Evolutionary conservation across 2,888 invertebrate genomes (phyloP).

Genomic region (Pseudoips prasinana): DNA sequence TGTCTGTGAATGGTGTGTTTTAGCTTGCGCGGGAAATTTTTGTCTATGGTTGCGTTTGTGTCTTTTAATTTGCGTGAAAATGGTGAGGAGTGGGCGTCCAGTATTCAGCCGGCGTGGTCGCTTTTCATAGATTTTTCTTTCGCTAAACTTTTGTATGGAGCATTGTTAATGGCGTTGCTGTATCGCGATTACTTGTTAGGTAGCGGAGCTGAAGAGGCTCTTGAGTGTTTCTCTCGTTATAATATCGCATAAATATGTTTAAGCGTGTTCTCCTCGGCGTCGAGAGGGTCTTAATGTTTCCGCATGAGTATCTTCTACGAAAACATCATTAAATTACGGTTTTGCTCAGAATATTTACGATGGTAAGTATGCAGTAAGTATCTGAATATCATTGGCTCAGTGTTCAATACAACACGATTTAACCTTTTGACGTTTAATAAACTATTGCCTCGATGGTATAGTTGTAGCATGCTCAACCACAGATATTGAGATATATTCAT

Average conservation of each 20-base stretch:
- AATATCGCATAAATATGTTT: constrained; percentile 76
- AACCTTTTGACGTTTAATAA: too few species aligned
- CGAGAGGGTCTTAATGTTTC: constrained; percentile 61
- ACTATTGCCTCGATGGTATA: too few species aligned
- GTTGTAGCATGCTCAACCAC: too few species aligned
- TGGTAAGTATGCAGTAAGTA: too few species aligned
- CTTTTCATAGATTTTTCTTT: constrained; percentile 54
- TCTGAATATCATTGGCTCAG: too few species aligned
- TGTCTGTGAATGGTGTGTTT: constrained; percentile 73
- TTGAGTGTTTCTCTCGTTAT: constrained; percentile 68
- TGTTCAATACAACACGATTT: too few species aligned
- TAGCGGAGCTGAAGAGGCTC: constrained; percentile 43
- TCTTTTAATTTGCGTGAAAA: constrained; percentile 81
- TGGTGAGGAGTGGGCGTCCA: constrained; percentile 67
- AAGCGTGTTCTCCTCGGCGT: constrained; percentile 52
- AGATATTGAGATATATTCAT: too few species aligned
- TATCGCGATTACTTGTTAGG: constrained; percentile 63
- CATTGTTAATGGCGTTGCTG: constrained; percentile 44
- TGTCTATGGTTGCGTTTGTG: constrained; percentile 68
- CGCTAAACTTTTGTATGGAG: constrained; percentile 52
- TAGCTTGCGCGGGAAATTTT: constrained; percentile 65
- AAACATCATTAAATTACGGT: constrained; percentile 50
- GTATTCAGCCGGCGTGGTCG: constrained; percentile 50
- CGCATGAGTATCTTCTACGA: constrained; percentile 61
- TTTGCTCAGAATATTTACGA: too few species aligned